Evolutionary conservation across 2,888 invertebrate genomes (phyloP).

Genomic region (Pristionchus japonicus): DNA sequence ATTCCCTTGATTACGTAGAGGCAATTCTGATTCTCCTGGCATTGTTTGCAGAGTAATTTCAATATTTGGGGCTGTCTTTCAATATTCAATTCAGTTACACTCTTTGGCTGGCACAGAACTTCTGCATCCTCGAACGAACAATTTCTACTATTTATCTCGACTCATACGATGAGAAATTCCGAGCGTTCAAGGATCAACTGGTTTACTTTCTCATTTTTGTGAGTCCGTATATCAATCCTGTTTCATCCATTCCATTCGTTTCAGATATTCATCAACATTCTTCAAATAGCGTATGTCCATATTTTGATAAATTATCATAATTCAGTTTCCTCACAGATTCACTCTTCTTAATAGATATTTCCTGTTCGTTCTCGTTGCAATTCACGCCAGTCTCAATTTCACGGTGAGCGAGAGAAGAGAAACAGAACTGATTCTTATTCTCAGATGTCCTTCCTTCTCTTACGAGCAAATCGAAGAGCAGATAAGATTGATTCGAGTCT

Average conservation of each 20-base stretch:
- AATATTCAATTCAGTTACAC: neutral
- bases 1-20: neutral
- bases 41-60: neutral
- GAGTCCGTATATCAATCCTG: neutral
- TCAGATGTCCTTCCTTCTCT: constrained; percentile 16
- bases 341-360: neutral
- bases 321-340: neutral
- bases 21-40: neutral
- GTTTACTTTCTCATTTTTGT: constrained; percentile 6
- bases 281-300: neutral
- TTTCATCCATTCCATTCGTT: neutral
- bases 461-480: constrained; percentile 11
- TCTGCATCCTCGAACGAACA: neutral
- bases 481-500: neutral
- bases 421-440: neutral
- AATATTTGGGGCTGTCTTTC: neutral
- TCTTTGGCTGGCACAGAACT: constrained; percentile 27
- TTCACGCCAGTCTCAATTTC: neutral
- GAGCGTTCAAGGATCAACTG: neutral
- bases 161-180: neutral
- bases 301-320: neutral
- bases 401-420: neutral
- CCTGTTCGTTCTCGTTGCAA: neutral
- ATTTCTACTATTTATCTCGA: neutral
- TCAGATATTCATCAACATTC: neutral